Conservation (phyloP, 2,797 vertebrate genomes). For the Apogon talboti region DNA sequence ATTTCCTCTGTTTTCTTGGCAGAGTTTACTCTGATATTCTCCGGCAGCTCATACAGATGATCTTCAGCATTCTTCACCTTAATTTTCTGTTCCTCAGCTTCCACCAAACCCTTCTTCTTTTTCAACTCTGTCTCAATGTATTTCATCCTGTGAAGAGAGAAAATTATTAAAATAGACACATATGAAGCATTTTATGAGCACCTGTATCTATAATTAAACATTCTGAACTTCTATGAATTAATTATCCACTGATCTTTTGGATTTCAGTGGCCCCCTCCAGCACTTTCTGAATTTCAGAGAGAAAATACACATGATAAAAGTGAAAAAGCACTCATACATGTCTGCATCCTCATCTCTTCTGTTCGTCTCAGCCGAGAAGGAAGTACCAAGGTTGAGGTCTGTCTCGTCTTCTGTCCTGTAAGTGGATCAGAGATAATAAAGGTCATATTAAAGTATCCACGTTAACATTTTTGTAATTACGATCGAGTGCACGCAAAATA, state of each 20-base stretch:
- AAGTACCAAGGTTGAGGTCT: constrained; percentile 95
- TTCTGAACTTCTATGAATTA: background rate
- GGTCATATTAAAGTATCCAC: background rate
- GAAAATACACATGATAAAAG: background rate
- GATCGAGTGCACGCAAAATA: background rate
- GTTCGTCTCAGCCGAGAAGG: constrained; percentile 98
- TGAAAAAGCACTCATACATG: constrained; percentile 85
- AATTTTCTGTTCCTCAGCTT: constrained; percentile 92
- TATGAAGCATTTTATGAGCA: background rate
- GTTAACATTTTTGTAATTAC: background rate
- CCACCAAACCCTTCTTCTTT: constrained; percentile 86
- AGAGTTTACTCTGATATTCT: constrained; percentile 94
- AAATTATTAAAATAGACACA: background rate
- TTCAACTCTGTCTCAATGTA: constrained; percentile 87
- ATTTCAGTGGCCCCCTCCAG: background rate
- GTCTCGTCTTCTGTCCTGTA: constrained; percentile 92
- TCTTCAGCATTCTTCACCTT: constrained; percentile 96
- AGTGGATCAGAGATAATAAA: constrained; percentile 10
- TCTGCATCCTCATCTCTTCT: constrained; percentile 97
- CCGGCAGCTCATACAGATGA: constrained; percentile 93
- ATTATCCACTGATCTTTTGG: background rate
- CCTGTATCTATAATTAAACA: background rate
- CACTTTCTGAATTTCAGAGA: background rate
- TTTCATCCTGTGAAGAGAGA: constrained; percentile 81
- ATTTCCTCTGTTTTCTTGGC: constrained; percentile 99